These are phyloP conservation scores for Australoheros facetus DNA, from an alignment of 2,797 vertebrate species.

Conservation along the genomic window DNA sequence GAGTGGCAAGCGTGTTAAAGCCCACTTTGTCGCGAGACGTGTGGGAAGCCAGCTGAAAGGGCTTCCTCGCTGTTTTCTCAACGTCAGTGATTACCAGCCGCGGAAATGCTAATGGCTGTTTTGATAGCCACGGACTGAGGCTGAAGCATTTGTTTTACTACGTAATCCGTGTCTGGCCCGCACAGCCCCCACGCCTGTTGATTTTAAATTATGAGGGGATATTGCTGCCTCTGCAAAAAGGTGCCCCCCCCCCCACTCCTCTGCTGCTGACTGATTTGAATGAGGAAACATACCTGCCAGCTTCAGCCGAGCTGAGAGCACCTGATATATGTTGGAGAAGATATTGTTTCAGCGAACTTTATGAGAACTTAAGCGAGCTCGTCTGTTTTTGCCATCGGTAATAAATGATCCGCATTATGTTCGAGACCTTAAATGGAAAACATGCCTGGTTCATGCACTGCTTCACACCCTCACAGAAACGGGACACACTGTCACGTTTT, in stretches of 20 bases:
- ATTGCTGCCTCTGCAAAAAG: conserved; percentile 63
- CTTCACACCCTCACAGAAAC: neutral
- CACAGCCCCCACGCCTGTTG: conserved; percentile 60
- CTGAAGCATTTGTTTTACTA: conserved; percentile 74
- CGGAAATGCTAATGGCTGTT: conserved; percentile 85
- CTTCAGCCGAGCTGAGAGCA: neutral
- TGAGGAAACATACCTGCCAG: conserved; percentile 30
- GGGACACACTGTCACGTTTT: neutral
- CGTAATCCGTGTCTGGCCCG: conserved; percentile 77
- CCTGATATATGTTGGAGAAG: neutral
- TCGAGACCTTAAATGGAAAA: neutral
- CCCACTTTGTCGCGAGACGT: conserved; percentile 50
- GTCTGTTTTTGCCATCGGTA: neutral
- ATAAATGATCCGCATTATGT: neutral
- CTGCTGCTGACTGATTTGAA: conserved; percentile 57
- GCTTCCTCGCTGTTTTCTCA: conserved; percentile 76
- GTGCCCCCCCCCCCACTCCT: conserved; percentile 21
- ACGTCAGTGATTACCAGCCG: conserved; percentile 71
- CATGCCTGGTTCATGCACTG: neutral
- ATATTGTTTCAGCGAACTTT: neutral
- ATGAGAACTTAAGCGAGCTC: neutral
- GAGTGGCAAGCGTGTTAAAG: conserved; percentile 54
- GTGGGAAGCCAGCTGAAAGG: conserved; percentile 72
- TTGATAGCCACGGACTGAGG: conserved; percentile 69
- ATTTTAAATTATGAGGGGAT: conserved; percentile 70